Conservation (phyloP, 2,113 vertebrate genomes). For the Apeltes quadracus region DNA sequence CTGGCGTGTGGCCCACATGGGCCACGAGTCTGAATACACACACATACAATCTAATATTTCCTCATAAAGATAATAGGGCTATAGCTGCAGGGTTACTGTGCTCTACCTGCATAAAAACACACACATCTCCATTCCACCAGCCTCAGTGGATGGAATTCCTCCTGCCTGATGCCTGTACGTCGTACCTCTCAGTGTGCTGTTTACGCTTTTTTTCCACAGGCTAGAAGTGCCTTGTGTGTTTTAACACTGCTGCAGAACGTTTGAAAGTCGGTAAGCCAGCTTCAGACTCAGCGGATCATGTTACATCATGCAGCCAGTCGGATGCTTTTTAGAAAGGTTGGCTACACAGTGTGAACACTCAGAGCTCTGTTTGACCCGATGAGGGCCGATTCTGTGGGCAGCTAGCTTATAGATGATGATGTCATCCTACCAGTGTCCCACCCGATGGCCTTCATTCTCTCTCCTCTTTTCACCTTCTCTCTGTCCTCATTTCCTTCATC, state of each 20-base stretch:
- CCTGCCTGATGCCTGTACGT: slow-evolving; percentile 41
- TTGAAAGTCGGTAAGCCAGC: slow-evolving; percentile 49
- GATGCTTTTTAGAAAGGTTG: slow-evolving; percentile 14
- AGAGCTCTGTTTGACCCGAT: slow-evolving; percentile 3
- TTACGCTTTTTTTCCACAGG: slow-evolving; percentile 42
- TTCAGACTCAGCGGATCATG: slow-evolving; percentile 34
- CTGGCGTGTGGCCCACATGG: slow-evolving; percentile 78
- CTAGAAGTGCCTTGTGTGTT: slow-evolving; percentile 49
- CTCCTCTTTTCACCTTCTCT: neutral
- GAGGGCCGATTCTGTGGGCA: neutral
- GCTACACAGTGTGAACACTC: slow-evolving; percentile 39
- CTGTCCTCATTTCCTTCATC: neutral
- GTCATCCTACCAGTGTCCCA: slow-evolving; percentile 46
- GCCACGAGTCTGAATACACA: slow-evolving; percentile 52
- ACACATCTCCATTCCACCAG: slow-evolving; percentile 5
- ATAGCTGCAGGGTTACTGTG: slow-evolving; percentile 52
- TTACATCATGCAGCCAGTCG: slow-evolving; percentile 24
- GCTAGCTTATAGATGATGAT: slow-evolving; percentile 38
- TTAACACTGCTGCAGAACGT: slow-evolving; percentile 43
- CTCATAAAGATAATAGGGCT: slow-evolving; percentile 66
- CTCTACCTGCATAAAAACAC: slow-evolving; percentile 25
- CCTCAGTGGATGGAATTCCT: slow-evolving; percentile 42
- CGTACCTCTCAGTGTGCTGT: slow-evolving; percentile 44
- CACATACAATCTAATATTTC: slow-evolving; percentile 66
- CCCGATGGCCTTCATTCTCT: too few species aligned